Percentiles rank a stretch among this genome's conserved stretches.
These are phyloP conservation scores for Erpetoichthys calabaricus DNA, from an alignment of 2,797 vertebrate species.

Conservation along the genomic window DNA sequence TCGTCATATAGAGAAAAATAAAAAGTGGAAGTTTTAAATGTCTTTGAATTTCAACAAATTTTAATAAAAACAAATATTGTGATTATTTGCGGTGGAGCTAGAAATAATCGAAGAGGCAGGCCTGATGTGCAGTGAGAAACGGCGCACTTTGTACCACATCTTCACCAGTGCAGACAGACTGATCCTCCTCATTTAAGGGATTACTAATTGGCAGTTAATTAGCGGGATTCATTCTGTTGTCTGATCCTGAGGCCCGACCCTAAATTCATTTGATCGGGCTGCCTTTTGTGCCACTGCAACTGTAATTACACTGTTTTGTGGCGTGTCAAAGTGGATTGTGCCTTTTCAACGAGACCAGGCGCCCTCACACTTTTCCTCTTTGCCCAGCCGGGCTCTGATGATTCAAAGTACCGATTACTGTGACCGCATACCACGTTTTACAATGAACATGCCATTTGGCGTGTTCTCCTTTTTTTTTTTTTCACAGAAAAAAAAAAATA, in stretches of 20 bases:
- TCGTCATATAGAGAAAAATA: too few relatives aligned
- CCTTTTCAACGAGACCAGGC: too few relatives aligned
- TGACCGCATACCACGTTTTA: too few relatives aligned
- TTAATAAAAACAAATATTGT: too few relatives aligned
- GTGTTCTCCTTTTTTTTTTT: too few relatives aligned
- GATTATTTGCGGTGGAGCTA: constrained; percentile 32
- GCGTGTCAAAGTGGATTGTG: constrained; percentile 25
- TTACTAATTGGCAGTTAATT: constrained; percentile 94
- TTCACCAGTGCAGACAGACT: constrained; percentile 69
- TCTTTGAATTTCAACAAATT: too few relatives aligned
- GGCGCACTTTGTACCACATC: constrained; percentile 3
- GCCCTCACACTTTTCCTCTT: too few relatives aligned
- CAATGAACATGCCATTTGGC: too few relatives aligned
- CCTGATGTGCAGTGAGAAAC: constrained; percentile 21
- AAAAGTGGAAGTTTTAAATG: too few relatives aligned
- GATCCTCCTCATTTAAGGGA: constrained; percentile 88
- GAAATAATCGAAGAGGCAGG: constrained; percentile 43
- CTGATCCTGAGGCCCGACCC: constrained; percentile 65
- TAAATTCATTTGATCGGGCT: constrained; percentile 63
- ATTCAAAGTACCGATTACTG: too few relatives aligned
- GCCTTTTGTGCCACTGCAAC: constrained; percentile 52
- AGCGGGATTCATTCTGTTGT: constrained; percentile 86
- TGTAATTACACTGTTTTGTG: constrained; percentile 45
- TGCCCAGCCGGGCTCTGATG: too few relatives aligned
- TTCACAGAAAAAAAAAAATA: too few relatives aligned